Percentiles rank a stretch among this genome's conserved stretches.
Evolutionary conservation across 2,888 invertebrate species (phyloP).

Genomic region (Lobophora halterata): DNA sequence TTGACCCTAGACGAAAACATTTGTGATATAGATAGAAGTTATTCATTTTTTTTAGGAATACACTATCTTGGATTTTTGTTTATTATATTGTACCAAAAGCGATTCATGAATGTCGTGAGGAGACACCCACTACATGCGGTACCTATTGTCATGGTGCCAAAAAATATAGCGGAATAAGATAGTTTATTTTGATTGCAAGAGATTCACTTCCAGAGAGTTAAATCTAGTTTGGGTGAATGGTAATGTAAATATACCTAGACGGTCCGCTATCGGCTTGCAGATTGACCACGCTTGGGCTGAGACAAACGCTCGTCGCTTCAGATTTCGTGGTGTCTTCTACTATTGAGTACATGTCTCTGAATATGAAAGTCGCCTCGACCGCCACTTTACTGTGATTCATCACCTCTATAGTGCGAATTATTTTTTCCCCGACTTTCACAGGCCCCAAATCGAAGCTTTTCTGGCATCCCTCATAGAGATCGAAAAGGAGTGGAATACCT

Average conservation of each 20-base stretch:
- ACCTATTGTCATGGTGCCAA: conserved; percentile 13
- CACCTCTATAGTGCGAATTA: conserved; percentile 76
- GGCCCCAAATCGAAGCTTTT: conserved; percentile 69
- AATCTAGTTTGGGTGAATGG: too few species aligned
- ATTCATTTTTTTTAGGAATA: too few species aligned
- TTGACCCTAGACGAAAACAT: too few species aligned
- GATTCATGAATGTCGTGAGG: conserved; percentile 2
- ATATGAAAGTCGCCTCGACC: conserved; percentile 76
- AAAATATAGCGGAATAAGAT: conserved; percentile 14
- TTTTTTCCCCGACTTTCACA: conserved; percentile 73
- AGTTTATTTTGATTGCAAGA: conserved; percentile 10
- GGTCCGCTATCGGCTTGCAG: conserved; percentile 38
- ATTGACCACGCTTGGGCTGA: conserved; percentile 42
- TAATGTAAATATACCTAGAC: conserved; percentile 54
- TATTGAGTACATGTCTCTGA: conserved; percentile 69
- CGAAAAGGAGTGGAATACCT: conserved; percentile 68
- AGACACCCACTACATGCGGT: not conserved
- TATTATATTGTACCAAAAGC: conserved; percentile 1
- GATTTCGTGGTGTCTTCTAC: conserved; percentile 55
- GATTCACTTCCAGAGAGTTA: not conserved
- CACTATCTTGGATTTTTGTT: too few species aligned
- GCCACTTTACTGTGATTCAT: conserved; percentile 79
- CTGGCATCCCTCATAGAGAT: conserved; percentile 73
- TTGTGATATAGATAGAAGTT: too few species aligned
- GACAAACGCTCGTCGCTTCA: conserved; percentile 63